Percentiles rank a stretch among this genome's conserved stretches.
Evolutionary conservation across 2,113 vertebrate genomes (phyloP).

Genomic region (Poecile atricapillus): DNA sequence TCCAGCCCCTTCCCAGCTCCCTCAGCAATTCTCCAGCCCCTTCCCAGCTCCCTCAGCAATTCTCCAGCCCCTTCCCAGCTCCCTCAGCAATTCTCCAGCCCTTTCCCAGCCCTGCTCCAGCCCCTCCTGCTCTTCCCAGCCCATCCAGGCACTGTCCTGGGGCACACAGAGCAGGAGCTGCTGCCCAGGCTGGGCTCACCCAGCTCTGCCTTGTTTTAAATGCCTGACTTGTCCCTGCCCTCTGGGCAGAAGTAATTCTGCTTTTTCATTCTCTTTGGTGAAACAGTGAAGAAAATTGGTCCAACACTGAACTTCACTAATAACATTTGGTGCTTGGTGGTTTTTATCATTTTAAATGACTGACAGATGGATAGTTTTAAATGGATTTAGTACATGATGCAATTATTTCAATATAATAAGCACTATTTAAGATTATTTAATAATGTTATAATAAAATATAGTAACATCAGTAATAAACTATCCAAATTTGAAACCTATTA

Average conservation of each 20-base stretch:
- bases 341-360: background rate
- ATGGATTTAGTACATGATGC: background rate
- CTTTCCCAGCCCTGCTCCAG: background rate
- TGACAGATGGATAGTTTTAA: background rate
- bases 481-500: accelerated
- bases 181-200: background rate
- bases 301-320: too few species aligned
- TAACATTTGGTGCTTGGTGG: background rate
- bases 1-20: background rate
- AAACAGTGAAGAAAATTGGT: background rate
- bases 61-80: background rate
- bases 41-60: background rate
- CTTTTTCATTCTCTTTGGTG: background rate
- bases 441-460: background rate
- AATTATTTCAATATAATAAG: background rate
- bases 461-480: background rate
- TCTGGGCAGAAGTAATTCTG: background rate
- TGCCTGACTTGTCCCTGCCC: background rate
- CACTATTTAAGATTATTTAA: background rate
- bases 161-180: background rate
- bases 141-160: background rate
- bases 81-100: background rate
- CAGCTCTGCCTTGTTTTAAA: background rate
- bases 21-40: too few species aligned
- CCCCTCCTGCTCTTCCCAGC: background rate